Percentiles rank a stretch among this genome's conserved stretches.
Conservation (phyloP, 2,113 vertebrate genomes). For the Indri indri region DNA sequence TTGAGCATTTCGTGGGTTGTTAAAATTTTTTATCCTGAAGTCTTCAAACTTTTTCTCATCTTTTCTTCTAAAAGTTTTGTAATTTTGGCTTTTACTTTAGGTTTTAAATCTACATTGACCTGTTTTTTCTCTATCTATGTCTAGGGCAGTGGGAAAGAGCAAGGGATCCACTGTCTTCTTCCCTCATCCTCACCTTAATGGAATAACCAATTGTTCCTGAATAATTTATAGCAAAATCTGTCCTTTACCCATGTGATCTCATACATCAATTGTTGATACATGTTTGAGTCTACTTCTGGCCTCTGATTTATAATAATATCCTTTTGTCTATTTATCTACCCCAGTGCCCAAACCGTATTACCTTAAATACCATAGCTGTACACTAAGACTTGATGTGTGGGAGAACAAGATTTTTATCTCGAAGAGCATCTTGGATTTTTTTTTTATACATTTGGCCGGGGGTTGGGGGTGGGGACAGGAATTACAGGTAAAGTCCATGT, state of each 20-base stretch:
- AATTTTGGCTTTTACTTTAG: not conserved
- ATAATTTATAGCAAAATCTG: not conserved
- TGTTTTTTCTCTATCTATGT: not conserved
- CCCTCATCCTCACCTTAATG: not conserved
- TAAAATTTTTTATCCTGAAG: not conserved
- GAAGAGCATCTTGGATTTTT: not conserved
- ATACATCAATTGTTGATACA: not conserved
- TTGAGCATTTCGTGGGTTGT: not conserved
- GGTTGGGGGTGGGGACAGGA: no score
- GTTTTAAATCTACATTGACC: not conserved
- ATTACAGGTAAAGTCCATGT: not conserved
- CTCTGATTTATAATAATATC: not conserved
- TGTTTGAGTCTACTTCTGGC: not conserved
- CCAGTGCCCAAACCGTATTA: not conserved
- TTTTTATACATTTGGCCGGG: no score
- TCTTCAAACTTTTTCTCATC: not conserved
- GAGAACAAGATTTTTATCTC: not conserved
- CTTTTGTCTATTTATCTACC: not conserved
- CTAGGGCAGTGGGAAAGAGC: not conserved
- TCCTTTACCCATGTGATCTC: not conserved
- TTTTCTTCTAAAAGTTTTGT: not conserved
- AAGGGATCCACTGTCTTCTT: not conserved
- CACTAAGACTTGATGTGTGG: not conserved
- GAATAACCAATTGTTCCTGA: not conserved
- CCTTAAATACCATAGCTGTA: not conserved